Evolutionary conservation across 2,797 vertebrate genomes (phyloP).

Genomic region (Phoebastria nigripes): DNA sequence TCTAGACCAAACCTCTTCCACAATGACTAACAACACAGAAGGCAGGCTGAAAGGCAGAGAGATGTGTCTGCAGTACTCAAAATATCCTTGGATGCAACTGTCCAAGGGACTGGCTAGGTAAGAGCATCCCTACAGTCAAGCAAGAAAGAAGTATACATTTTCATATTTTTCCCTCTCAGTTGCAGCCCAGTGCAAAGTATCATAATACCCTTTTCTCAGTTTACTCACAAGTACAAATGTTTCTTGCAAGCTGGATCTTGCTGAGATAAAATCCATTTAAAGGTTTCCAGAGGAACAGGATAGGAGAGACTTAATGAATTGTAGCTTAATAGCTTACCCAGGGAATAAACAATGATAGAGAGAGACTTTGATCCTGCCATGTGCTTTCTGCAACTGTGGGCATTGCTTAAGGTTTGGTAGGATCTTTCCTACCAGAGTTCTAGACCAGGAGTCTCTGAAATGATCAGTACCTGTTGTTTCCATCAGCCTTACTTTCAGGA

Average conservation of each 20-base stretch:
- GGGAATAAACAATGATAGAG: not conserved
- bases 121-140: not conserved
- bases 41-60: not conserved
- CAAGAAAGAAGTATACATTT: not conserved
- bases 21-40: not conserved
- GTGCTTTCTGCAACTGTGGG: not conserved
- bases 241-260: not conserved
- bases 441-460: not conserved
- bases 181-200: not conserved
- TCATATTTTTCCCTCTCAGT: not conserved
- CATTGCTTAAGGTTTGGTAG: not conserved
- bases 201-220: not conserved
- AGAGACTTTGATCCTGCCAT: not conserved
- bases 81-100: not conserved
- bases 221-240: not conserved
- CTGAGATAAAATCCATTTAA: not conserved
- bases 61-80: not conserved
- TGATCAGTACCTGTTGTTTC: not conserved
- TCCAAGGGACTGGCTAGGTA: not conserved
- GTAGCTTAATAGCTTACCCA: not conserved
- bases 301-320: not conserved
- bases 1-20: not conserved
- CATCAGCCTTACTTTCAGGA: not conserved
- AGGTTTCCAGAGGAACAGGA: not conserved
- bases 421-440: not conserved